These are phyloP conservation scores for Kradibia gibbosae DNA, from an alignment of 1,140 invertebrate species.

Conservation along the genomic window DNA sequence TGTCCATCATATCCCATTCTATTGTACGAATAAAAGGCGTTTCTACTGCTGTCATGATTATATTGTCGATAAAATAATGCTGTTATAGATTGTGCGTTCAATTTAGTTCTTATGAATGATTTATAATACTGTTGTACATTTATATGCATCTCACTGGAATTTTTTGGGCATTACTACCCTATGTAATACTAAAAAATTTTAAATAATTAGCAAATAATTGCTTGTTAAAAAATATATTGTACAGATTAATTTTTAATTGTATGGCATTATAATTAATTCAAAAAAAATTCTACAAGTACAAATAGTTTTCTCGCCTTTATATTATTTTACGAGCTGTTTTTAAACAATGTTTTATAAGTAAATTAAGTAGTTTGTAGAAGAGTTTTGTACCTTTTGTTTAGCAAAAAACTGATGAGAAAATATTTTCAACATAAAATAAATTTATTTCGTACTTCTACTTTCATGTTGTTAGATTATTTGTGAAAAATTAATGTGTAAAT, in stretches of 20 bases:
- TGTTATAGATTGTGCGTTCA: slow-evolving; percentile 40
- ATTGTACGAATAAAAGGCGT: slow-evolving; percentile 87
- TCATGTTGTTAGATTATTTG: neutral
- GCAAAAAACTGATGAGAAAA: neutral
- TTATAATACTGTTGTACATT: slow-evolving; percentile 39
- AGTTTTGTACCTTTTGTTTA: neutral
- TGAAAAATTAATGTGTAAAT: neutral
- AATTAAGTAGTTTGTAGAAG: neutral
- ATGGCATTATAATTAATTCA: too few species aligned
- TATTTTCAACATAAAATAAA: neutral
- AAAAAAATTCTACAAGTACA: too few species aligned
- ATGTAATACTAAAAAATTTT: slow-evolving; percentile 41
- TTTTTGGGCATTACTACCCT: slow-evolving; percentile 62
- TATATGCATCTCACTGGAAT: slow-evolving; percentile 63
- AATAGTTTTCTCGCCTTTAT: too few species aligned
- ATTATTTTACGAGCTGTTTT: neutral
- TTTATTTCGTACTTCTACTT: neutral
- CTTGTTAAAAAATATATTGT: neutral
- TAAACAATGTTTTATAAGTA: neutral
- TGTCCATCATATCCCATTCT: slow-evolving; percentile 99
- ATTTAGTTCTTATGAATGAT: slow-evolving; percentile 43
- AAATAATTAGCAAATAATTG: neutral
- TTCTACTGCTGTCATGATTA: slow-evolving; percentile 71
- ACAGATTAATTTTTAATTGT: neutral
- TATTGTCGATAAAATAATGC: slow-evolving; percentile 34